Evolutionary conservation across 1,140 invertebrate species (phyloP).

Genomic region (Pteromalus puparum): DNA sequence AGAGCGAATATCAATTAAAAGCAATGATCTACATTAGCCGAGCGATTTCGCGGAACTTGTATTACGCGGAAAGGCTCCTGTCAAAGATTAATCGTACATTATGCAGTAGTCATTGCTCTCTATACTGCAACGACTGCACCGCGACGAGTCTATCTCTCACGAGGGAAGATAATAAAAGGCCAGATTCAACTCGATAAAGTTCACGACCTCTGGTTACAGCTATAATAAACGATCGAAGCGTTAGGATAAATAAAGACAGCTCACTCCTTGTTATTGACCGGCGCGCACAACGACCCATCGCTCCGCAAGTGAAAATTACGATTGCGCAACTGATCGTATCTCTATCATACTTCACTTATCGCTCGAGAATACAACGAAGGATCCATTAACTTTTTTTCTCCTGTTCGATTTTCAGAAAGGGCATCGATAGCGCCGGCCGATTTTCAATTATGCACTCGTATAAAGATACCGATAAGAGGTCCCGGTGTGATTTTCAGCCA

Average conservation of each 20-base stretch:
- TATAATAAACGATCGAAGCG: constrained; percentile 19
- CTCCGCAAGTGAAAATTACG: background rate
- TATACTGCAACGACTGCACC: constrained; percentile 11
- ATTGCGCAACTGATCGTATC: background rate
- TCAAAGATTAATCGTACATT: constrained; percentile 37
- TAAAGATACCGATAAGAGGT: constrained; percentile 9
- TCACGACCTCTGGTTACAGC: constrained; percentile 45
- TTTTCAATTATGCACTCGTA: background rate
- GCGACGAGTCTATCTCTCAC: constrained; percentile 25
- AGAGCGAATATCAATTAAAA: constrained; percentile 36
- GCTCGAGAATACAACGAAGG: too few species aligned
- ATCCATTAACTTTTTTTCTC: too few species aligned
- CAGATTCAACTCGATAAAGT: constrained; percentile 51
- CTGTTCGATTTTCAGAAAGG: background rate
- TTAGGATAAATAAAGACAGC: constrained; percentile 28
- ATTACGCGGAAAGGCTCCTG: constrained; percentile 31
- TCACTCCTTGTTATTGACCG: background rate
- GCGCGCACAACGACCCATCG: background rate
- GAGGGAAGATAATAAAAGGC: constrained; percentile 38
- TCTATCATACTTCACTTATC: background rate
- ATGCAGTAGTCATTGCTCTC: constrained; percentile 7
- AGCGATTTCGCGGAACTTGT: constrained; percentile 29
- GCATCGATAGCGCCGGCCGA: background rate
- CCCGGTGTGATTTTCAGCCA: background rate
- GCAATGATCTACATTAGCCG: constrained; percentile 20